Evolutionary conservation across 2,888 invertebrate species (phyloP).

Genomic region (Lasioglossum villosulum): DNA sequence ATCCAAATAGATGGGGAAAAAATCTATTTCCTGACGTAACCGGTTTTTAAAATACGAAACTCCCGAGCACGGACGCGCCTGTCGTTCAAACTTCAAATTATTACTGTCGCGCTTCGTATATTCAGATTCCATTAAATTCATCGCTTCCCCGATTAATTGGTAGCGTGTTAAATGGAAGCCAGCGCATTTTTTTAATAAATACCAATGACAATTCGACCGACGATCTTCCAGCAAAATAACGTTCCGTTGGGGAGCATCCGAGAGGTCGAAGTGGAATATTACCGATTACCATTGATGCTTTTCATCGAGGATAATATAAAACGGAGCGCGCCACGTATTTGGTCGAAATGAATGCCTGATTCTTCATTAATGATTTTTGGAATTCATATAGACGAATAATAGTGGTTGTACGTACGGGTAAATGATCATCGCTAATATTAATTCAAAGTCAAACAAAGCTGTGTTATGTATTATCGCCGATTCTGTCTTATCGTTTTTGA

Average conservation of each 20-base stretch:
- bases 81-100: not conserved
- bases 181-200: not conserved
- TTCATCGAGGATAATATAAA: not conserved
- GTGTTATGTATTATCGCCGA: not conserved
- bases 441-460: not conserved
- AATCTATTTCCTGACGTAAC: conserved; percentile 7
- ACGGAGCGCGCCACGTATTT: not conserved
- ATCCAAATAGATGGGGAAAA: not conserved
- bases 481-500: not conserved
- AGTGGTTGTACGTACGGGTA: not conserved
- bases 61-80: not conserved
- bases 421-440: not conserved
- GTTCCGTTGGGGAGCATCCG: not conserved
- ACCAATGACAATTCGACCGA: not conserved
- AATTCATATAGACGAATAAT: not conserved
- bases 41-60: conserved; percentile 6
- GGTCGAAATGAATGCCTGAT: not conserved
- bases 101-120: not conserved
- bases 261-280: not conserved
- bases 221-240: not conserved
- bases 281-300: not conserved
- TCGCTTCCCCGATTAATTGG: not conserved
- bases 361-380: not conserved
- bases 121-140: not conserved
- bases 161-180: not conserved